These are phyloP conservation scores for Pentamera pediparva DNA, from an alignment of 53 echinoderm and acorn worm genomes.

Conservation along the genomic window DNA sequence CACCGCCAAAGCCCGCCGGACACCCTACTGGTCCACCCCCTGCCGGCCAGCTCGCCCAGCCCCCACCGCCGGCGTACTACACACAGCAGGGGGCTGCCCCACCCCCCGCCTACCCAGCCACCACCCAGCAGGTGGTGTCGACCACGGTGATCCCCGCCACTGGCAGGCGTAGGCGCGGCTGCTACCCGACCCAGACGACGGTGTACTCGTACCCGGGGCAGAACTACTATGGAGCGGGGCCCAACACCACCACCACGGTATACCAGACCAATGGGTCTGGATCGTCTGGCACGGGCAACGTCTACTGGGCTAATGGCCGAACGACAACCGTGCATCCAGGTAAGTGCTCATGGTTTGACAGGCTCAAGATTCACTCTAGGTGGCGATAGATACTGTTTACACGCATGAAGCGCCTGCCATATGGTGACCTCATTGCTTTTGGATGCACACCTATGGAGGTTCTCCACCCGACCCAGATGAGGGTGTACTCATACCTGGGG, in stretches of 20 bases:
- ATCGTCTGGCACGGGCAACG: too few species aligned
- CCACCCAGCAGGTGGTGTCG: constrained; percentile 3
- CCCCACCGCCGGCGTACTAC: not conserved
- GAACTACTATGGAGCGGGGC: constrained; percentile 2
- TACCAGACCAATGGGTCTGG: constrained; percentile 10
- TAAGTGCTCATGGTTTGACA: too few species aligned
- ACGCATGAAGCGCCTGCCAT: too few species aligned
- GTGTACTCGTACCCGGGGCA: constrained; percentile 71
- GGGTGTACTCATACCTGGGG: constrained; percentile 62
- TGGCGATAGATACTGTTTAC: too few species aligned
- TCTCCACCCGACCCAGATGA: constrained; percentile 59
- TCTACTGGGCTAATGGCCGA: too few species aligned
- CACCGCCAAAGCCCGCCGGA: not conserved
- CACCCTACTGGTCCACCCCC: not conserved
- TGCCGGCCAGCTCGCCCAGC: not conserved
- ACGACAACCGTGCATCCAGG: too few species aligned
- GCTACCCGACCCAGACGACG: constrained; percentile 63
- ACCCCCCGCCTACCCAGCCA: constrained; percentile 16
- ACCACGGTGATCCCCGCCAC: not conserved
- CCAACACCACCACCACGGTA: constrained; percentile 17
- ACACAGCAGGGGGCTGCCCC: constrained; percentile 21
- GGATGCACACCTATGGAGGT: not conserved
- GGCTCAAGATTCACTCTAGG: too few species aligned
- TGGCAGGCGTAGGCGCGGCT: not conserved
- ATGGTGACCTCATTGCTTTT: too few species aligned